Evolutionary conservation across 2,888 invertebrate genomes (phyloP).

Genomic region (Adelognathus sp.): DNA sequence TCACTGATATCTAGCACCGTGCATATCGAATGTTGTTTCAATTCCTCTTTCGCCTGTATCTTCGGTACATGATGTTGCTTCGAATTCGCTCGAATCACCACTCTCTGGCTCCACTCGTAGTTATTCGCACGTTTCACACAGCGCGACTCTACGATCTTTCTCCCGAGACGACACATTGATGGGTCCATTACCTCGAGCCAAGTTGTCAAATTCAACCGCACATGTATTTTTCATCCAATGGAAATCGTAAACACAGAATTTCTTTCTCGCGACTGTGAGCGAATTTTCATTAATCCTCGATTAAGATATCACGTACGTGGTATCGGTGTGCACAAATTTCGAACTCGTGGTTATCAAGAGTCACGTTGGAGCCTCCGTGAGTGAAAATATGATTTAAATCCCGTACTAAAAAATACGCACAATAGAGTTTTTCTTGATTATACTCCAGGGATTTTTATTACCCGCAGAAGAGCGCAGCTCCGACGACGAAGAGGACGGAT

Average conservation of each 20-base stretch:
- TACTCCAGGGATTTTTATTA: slow-evolving; percentile 1
- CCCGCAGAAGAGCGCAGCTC: neutral
- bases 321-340: neutral
- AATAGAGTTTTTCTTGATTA: slow-evolving; percentile 1
- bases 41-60: slow-evolving; percentile 9
- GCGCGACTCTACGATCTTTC: slow-evolving; percentile 31
- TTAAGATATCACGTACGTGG: neutral
- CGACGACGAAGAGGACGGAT: slow-evolving; percentile 34
- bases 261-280: neutral
- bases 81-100: slow-evolving; percentile 15
- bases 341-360: neutral
- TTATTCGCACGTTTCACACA: slow-evolving; percentile 45
- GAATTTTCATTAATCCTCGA: neutral
- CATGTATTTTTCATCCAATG: neutral
- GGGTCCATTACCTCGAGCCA: neutral
- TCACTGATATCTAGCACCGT: slow-evolving; percentile 67
- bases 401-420: neutral
- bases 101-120: slow-evolving; percentile 43
- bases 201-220: neutral
- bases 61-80: slow-evolving; percentile 3
- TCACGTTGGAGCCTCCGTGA: neutral
- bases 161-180: slow-evolving; percentile 47
- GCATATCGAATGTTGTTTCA: slow-evolving; percentile 61
- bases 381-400: neutral
- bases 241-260: neutral